These are phyloP conservation scores for Euphonia xanthogaster DNA, from an alignment of 2,797 vertebrate genomes.

Conservation along the genomic window DNA sequence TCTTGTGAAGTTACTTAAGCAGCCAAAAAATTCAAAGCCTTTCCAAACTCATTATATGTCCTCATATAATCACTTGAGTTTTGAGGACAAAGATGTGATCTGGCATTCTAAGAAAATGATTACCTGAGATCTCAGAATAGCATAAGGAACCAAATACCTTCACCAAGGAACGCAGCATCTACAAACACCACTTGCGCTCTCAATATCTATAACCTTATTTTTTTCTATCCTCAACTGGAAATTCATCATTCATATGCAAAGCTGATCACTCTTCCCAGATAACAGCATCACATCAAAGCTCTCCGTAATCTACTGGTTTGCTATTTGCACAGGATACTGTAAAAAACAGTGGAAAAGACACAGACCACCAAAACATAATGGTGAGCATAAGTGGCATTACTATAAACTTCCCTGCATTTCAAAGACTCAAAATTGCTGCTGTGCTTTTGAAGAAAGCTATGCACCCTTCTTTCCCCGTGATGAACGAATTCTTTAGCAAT, in stretches of 20 bases:
- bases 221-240: not conserved
- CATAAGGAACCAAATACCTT: not conserved
- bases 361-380: accelerated
- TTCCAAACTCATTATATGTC: not conserved
- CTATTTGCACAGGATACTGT: not conserved
- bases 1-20: not conserved
- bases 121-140: not conserved
- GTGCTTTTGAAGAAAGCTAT: not conserved
- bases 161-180: not conserved
- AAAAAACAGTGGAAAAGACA: not conserved
- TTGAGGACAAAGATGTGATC: not conserved
- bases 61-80: not conserved
- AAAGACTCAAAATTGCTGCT: not conserved
- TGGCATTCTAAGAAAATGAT: not conserved
- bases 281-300: not conserved
- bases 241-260: not conserved
- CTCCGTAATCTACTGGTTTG: not conserved
- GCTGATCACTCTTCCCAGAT: not conserved
- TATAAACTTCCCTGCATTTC: not conserved
- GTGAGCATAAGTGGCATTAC: not conserved
- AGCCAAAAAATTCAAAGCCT: not conserved
- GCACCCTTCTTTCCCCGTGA: accelerated
- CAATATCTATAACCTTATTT: not conserved
- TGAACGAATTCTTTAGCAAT: not conserved
- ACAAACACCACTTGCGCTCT: not conserved